phyloP scores from a whole-genome alignment of 2,113 vertebrate species.

The Ophthalmolycus amberensis region DNA sequence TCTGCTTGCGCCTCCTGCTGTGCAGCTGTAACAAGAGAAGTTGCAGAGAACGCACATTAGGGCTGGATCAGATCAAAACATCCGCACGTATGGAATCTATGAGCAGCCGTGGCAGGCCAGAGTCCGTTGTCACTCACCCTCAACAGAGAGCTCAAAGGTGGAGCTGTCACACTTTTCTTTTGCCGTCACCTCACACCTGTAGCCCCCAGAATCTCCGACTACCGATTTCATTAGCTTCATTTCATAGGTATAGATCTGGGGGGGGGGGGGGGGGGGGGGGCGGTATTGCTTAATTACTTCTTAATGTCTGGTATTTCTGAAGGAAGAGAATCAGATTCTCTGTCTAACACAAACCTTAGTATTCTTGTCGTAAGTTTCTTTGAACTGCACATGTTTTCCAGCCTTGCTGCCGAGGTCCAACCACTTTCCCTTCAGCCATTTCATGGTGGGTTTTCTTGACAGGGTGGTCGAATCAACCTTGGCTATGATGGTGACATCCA shows the following conservation, averaged over 20 bases:
- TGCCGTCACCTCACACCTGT: constrained; percentile 89
- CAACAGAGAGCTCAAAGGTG: constrained; percentile 86
- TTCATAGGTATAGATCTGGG: constrained; percentile 86
- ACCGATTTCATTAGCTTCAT: constrained; percentile 87
- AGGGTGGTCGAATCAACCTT: constrained; percentile 86
- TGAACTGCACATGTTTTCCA: constrained; percentile 88
- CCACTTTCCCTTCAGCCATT: constrained; percentile 96
- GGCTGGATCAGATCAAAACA: constrained; percentile 49
- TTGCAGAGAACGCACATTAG: constrained; percentile 52
- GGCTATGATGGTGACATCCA: constrained; percentile 75
- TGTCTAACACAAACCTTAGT: constrained; percentile 80
- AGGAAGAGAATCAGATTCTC: background rate
- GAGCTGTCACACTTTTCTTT: constrained; percentile 91
- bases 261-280: background rate
- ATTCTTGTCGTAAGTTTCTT: constrained; percentile 87
- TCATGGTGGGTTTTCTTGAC: constrained; percentile 83
- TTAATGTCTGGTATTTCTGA: background rate
- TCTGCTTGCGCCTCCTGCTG: constrained; percentile 70
- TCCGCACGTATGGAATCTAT: constrained; percentile 30
- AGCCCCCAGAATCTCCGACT: constrained; percentile 85
- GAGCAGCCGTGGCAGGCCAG: background rate
- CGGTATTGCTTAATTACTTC: background rate
- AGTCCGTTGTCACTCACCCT: constrained; percentile 78
- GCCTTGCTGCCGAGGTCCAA: constrained; percentile 90
- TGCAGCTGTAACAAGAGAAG: constrained; percentile 78